These are phyloP conservation scores for Diarsia rubi DNA, from an alignment of 2,888 invertebrate species.

Conservation along the genomic window DNA sequence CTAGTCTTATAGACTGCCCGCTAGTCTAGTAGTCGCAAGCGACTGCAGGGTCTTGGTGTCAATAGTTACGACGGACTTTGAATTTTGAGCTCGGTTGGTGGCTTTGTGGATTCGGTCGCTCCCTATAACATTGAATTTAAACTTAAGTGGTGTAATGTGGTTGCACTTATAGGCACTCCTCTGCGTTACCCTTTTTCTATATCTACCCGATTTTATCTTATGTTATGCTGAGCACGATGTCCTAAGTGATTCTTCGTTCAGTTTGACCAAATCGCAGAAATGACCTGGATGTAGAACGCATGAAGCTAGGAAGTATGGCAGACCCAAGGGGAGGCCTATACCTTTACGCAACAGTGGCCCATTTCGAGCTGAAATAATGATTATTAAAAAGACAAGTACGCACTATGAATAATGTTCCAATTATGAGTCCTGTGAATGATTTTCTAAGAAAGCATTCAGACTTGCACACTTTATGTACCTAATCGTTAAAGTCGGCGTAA, in stretches of 20 bases:
- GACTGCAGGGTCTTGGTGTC: too few relatives aligned
- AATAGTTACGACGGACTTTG: too few relatives aligned
- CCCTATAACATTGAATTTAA: too few relatives aligned
- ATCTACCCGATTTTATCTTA: too few relatives aligned
- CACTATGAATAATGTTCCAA: constrained; percentile 6
- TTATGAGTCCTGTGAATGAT: background rate
- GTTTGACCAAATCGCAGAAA: background rate
- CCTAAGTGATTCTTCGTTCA: background rate
- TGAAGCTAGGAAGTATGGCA: background rate
- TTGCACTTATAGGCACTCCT: too few relatives aligned
- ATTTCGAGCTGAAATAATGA: background rate
- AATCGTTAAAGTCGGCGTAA: background rate
- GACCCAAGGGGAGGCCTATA: background rate
- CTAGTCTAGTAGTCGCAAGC: too few relatives aligned
- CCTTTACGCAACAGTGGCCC: background rate
- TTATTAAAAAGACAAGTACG: too few relatives aligned
- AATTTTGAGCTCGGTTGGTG: too few relatives aligned
- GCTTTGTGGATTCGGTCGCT: too few relatives aligned
- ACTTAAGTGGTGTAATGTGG: too few relatives aligned
- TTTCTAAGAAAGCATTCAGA: background rate
- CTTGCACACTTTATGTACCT: background rate
- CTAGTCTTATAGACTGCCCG: too few relatives aligned
- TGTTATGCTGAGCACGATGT: background rate
- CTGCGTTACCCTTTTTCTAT: too few relatives aligned
- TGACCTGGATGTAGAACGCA: background rate